Base-by-base conservation (phyloP, 2,888 invertebrate species). In the Colostygia pectinataria region DNA sequence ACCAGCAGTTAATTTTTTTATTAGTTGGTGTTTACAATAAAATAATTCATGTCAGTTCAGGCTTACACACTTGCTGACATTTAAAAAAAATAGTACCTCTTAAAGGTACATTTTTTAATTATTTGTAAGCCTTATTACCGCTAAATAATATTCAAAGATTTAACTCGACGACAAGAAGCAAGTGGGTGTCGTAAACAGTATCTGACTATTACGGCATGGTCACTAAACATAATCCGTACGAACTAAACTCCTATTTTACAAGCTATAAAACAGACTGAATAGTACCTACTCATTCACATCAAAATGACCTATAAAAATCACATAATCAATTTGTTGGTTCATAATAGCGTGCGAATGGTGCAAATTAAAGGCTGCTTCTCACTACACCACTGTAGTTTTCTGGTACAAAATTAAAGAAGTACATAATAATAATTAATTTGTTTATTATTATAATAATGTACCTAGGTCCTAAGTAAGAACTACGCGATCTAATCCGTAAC, bases 321-420 rank as follows among this genome's bases (percentile, higher is more conserved):
- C 52, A 55, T 63, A 66, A 66, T 69, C 65, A 68, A 66, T 68
- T 61, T 61, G 62, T 63, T 65, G 65, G 51, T 58, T 57, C 61
- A 65, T 65, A 67, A 65, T 47, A 38, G 64, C 59, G 58, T 64
- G 59, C 65, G 66, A 68, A 60, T 65, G 10, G 32, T 33, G 14
- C 12, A 37, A 32, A 42, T 33, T 38, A 49, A 42, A 28, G 28
- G 18, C 15, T 14, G 8, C 8, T 34, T 33, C 15, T 23, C 33
- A 39, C 25, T 15, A 9, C 9, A 7, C 1, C 5, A 10, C 8
- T 33, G 9, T 10, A 0, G 7, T 13, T 31, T 23, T 15, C 13
- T 7, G 31, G 7, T n/a, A 39, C n/a, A 12, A 9, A 29, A 9
- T 25, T 14, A 15, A 8, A 4, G 4, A 24, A 13, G 0, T 12